A percentile compares a stretch with the other conserved stretches of the same genome.
phyloP scores from a whole-genome alignment of 2,113 vertebrate genomes.

The Takifugu bimaculatus region DNA sequence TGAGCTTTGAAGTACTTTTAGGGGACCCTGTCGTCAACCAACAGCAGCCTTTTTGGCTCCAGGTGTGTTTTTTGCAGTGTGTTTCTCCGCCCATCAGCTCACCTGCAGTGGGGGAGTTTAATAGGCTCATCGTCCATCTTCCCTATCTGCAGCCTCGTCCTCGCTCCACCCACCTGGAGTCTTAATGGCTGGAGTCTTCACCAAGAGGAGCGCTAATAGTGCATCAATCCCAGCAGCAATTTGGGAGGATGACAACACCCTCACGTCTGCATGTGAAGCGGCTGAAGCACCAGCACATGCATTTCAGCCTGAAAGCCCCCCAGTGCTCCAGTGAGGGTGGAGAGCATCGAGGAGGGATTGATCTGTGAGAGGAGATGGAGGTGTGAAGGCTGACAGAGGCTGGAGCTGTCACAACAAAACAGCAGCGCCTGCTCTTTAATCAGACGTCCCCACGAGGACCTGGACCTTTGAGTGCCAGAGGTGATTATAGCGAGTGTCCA shows the following conservation, averaged over 20 bases:
- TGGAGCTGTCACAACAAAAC: slow-evolving; percentile 41
- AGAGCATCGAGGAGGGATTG: slow-evolving; percentile 51
- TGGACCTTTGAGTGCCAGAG: too few species aligned
- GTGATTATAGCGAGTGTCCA: too few species aligned
- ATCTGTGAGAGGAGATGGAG: slow-evolving; percentile 53
- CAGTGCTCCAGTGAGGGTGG: slow-evolving; percentile 36
- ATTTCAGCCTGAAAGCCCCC: slow-evolving; percentile 53
- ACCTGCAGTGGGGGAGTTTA: slow-evolving; percentile 39
- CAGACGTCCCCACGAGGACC: slow-evolving; percentile 3
- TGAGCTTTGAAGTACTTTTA: too few species aligned
- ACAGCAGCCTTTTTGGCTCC: too few species aligned
- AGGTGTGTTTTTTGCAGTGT: slow-evolving; percentile 39
- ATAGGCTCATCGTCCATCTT: slow-evolving; percentile 47
- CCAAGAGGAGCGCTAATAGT: slow-evolving; percentile 12
- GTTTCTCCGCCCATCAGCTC: slow-evolving; percentile 8
- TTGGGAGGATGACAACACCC: slow-evolving; percentile 51
- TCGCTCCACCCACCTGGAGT: slow-evolving; percentile 17
- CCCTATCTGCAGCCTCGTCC: neutral
- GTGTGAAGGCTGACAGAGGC: slow-evolving; percentile 46
- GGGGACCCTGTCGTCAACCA: too few species aligned
- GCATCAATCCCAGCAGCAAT: slow-evolving; percentile 30
- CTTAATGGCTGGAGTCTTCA: slow-evolving; percentile 52
- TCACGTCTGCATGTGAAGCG: slow-evolving; percentile 37
- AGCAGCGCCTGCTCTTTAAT: slow-evolving; percentile 40
- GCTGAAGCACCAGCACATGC: slow-evolving; percentile 33